Base-by-base conservation (phyloP, 2,888 invertebrate species). In the Torymus tubicola region DNA sequence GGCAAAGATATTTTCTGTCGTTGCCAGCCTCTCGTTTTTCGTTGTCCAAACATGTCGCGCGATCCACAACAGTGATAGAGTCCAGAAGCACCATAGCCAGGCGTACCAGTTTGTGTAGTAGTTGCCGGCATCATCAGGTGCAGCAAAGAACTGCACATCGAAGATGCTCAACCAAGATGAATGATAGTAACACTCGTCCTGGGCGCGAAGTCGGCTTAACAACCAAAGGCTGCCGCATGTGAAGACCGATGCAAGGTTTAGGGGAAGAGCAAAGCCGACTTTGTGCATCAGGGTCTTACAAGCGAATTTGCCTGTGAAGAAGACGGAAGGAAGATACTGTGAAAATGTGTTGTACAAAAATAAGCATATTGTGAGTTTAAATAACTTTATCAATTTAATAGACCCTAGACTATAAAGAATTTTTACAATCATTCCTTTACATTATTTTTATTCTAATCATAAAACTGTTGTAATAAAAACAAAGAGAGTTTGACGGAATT, bases 271-370 rank as follows among this genome's bases (percentile, higher is more conserved):
- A 86, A 96, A 97, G 85, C 97, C 96, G 89, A 97, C 95, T 74
- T 94, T 94, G 90, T 98, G 98, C 88, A 98, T 97, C 89, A 96
- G 94, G 83, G 97, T 95, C 92, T 96, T 96, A 92, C 96, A 97
- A 0, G 97, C 95, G 85, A 96, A 96, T 91, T 96, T 97, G 4
- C 94, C 92, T 91, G 89, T 78, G 85, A 85, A 16, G 11, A 24
- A 16, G n/a, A 50, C 12, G 50, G 64, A 53, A n/a, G 53, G 11
- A 11, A 21, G 12, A 24, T 58, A 58, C n/a, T n/a, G 16, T 12
- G 11, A 31, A n/a, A n/a, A n/a, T n/a, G n/a, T n/a, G n/a, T n/a
- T n/a, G n/a, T n/a, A n/a, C n/a, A n/a, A n/a, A n/a, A n/a, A n/a
- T n/a, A n/a, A n/a, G n/a, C n/a, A n/a, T n/a, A n/a, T n/a, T n/a